Evolutionary conservation across 2,888 invertebrate species (phyloP).

Genomic region (Creontiades dilutus): DNA sequence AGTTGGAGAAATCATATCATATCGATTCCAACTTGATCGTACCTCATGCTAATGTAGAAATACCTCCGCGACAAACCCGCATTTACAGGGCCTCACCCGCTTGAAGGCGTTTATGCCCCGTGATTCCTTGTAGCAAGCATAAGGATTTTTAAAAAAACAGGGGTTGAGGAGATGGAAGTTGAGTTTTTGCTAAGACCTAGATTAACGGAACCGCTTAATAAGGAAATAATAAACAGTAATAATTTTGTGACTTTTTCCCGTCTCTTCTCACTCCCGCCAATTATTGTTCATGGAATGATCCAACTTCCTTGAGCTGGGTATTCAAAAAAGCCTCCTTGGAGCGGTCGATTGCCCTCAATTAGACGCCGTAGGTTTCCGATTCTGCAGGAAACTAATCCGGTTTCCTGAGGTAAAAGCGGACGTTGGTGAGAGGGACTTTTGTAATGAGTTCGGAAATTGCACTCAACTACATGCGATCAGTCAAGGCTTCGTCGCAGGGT

Average conservation of each 20-base stretch:
- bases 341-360: not conserved
- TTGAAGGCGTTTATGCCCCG: no score
- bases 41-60: no score
- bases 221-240: not conserved
- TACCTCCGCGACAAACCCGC: no score
- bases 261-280: not conserved
- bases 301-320: not conserved
- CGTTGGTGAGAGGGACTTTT: not conserved
- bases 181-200: no score
- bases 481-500: not conserved
- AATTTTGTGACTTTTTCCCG: no score
- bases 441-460: not conserved
- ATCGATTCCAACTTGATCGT: no score
- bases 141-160: no score
- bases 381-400: constrained; percentile 3
- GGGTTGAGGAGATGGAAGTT: no score
- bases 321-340: not conserved
- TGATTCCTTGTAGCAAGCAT: no score
- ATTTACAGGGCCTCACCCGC: no score
- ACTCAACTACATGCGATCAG: not conserved
- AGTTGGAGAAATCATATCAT: no score
- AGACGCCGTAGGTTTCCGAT: not conserved
- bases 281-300: not conserved
- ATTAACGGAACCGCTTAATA: not conserved
- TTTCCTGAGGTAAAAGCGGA: not conserved